Evolutionary conservation across 2,113 vertebrate genomes (phyloP).

Genomic region (Hiodon alosoides): DNA sequence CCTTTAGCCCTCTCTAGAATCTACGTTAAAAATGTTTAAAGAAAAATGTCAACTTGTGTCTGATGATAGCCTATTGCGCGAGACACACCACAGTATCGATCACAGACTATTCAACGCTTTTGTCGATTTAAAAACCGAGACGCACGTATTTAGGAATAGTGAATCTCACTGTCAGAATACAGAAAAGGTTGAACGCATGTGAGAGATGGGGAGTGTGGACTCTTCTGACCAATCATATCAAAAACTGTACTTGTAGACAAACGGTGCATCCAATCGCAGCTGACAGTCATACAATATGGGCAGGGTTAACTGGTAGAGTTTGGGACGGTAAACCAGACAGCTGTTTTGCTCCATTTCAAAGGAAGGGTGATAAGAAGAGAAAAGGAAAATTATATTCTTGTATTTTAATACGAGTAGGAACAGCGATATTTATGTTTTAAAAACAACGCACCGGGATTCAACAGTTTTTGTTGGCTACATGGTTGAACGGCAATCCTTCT

Average conservation of each 20-base stretch:
- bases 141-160: slow-evolving; percentile 31
- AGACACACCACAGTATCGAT: neutral
- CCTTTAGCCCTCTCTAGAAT: neutral
- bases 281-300: slow-evolving; percentile 21
- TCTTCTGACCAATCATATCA: slow-evolving; percentile 48
- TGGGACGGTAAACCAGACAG: slow-evolving; percentile 53
- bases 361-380: slow-evolving; percentile 26
- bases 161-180: slow-evolving; percentile 15
- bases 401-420: slow-evolving; percentile 1
- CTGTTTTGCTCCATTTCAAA: slow-evolving; percentile 46
- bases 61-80: neutral
- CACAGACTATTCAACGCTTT: neutral
- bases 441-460: neutral
- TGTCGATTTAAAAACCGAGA: neutral
- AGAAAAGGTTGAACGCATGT: slow-evolving; percentile 43
- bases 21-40: neutral
- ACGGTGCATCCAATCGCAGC: slow-evolving; percentile 41
- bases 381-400: slow-evolving; percentile 15
- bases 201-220: slow-evolving; percentile 36
- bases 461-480: neutral
- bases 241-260: slow-evolving; percentile 24
- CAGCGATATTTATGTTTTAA: slow-evolving; percentile 1
- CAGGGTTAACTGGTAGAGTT: slow-evolving; percentile 32
- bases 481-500: neutral
- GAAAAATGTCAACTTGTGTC: neutral